These are phyloP conservation scores for Scalopus aquaticus DNA, from an alignment of 2,113 vertebrate genomes.

Conservation along the genomic window DNA sequence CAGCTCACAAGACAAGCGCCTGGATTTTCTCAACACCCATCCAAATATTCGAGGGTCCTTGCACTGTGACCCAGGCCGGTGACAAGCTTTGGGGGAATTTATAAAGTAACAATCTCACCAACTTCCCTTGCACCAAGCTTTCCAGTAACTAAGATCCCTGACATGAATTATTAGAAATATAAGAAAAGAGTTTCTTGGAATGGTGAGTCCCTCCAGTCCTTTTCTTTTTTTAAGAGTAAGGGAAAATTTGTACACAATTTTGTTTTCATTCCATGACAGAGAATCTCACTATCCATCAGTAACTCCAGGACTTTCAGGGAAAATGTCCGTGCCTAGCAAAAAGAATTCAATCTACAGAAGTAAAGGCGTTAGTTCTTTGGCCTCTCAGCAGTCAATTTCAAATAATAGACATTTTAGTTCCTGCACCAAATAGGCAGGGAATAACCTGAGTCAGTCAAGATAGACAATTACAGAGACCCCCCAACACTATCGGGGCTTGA, in stretches of 20 bases:
- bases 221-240: conserved; percentile 32
- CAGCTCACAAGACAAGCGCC: conserved; percentile 8
- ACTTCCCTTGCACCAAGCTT: background rate
- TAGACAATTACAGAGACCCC: background rate
- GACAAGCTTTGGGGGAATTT: conserved; percentile 23
- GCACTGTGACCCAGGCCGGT: background rate
- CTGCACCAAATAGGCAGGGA: background rate
- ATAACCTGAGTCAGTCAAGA: background rate
- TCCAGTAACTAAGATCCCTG: conserved; percentile 3
- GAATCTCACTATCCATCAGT: background rate
- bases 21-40: conserved; percentile 46
- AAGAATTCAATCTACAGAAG: background rate
- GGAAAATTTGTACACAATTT: background rate
- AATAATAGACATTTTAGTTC: background rate
- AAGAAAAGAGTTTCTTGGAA: background rate
- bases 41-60: conserved; percentile 37
- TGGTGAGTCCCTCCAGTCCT: background rate
- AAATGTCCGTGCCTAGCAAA: background rate
- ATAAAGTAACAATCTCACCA: background rate
- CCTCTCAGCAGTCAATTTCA: background rate
- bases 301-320: background rate
- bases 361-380: background rate
- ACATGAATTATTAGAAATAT: background rate
- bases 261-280: background rate
- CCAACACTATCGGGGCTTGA: background rate